Evolutionary conservation across 2,888 invertebrate genomes (phyloP).

Genomic region (Drosophila quasianomalipes): DNA sequence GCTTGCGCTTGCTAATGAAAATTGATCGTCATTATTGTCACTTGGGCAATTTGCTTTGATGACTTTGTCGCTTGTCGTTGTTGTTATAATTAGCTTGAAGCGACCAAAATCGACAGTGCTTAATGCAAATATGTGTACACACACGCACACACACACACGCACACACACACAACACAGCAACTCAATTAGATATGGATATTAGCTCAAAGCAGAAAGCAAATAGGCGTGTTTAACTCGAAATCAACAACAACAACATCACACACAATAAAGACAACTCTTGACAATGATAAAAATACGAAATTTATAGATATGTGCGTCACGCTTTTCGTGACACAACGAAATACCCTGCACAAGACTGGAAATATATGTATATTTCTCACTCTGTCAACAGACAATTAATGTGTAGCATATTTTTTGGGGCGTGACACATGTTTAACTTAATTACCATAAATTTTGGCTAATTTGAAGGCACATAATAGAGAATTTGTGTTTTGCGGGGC

Average conservation of each 20-base stretch:
- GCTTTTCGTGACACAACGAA: not conserved
- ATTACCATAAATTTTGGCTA: slow-evolving; percentile 51
- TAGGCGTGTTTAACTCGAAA: slow-evolving; percentile 10
- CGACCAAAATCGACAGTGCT: slow-evolving; percentile 36
- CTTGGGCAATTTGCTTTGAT: slow-evolving; percentile 60
- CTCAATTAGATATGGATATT: slow-evolving; percentile 27
- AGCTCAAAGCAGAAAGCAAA: not conserved
- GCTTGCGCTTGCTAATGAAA: slow-evolving; percentile 59
- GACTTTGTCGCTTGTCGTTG: slow-evolving; percentile 43
- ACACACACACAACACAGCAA: not conserved
- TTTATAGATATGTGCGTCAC: not conserved
- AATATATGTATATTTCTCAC: not conserved
- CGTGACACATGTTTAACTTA: slow-evolving; percentile 41
- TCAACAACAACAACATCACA: slow-evolving; percentile 1
- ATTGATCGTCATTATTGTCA: slow-evolving; percentile 66
- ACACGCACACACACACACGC: not conserved
- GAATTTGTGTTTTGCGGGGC: not conserved
- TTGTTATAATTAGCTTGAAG: slow-evolving; percentile 55
- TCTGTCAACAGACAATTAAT: slow-evolving; percentile 21
- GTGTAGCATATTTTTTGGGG: slow-evolving; percentile 36
- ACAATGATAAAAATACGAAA: slow-evolving; percentile 4
- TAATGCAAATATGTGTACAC: slow-evolving; percentile 24
- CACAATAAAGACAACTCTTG: slow-evolving; percentile 6
- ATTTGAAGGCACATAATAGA: slow-evolving; percentile 21
- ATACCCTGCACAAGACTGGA: not conserved